phyloP scores from a whole-genome alignment of 2,888 invertebrate species.

The Scaptomyza parva region DNA sequence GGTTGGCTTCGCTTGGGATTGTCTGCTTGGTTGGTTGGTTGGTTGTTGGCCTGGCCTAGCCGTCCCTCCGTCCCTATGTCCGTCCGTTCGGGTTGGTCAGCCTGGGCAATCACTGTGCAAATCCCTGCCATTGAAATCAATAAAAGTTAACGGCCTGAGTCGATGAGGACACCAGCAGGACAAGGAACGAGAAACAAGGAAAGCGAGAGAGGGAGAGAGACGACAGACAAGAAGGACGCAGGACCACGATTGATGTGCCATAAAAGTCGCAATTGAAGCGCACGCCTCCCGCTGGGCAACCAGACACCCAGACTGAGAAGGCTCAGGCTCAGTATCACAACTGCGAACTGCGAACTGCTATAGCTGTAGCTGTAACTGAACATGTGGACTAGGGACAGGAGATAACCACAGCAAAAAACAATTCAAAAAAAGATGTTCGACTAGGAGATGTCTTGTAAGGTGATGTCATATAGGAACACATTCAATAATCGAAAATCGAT shows the following conservation, averaged over 20 bases:
- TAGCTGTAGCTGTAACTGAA: constrained; percentile 4
- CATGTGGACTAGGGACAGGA: not conserved
- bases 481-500: too few species aligned
- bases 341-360: not conserved
- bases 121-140: constrained; percentile 82
- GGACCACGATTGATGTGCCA: constrained; percentile 79
- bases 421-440: not conserved
- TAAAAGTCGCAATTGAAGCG: constrained; percentile 80
- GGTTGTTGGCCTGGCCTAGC: constrained; percentile 16
- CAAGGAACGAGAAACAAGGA: not conserved
- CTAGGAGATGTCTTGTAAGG: not conserved
- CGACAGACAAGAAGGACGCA: constrained; percentile 5
- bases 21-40: constrained; percentile 28
- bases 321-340: not conserved
- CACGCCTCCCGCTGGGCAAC: constrained; percentile 72
- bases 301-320: constrained; percentile 39
- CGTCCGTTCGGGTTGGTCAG: constrained; percentile 44
- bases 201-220: not conserved
- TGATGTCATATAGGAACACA: too few species aligned
- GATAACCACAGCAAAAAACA: constrained; percentile 5
- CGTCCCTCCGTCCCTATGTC: too few species aligned
- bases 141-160: constrained; percentile 81
- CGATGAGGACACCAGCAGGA: constrained; percentile 15
- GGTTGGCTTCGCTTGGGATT: constrained; percentile 28
- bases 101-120: constrained; percentile 77